These are phyloP conservation scores for Gymnodraco acuticeps DNA, from an alignment of 2,797 vertebrate species.

Conservation along the genomic window DNA sequence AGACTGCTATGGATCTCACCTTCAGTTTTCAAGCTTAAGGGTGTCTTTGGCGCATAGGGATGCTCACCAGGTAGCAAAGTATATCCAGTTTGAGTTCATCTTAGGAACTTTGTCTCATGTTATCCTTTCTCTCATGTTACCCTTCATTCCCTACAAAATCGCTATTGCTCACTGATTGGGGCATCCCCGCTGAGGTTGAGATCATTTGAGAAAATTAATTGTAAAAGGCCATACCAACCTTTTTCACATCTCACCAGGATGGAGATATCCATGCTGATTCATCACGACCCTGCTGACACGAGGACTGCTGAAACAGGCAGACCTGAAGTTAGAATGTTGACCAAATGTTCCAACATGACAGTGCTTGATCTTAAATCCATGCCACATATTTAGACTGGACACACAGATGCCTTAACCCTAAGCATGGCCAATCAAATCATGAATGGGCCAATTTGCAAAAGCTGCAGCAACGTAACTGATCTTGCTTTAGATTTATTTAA, in stretches of 20 bases:
- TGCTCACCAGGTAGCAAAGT: not conserved
- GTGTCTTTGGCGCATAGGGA: not conserved
- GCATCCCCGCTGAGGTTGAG: conserved; percentile 17
- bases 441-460: not conserved
- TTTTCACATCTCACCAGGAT: conserved; percentile 20
- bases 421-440: not conserved
- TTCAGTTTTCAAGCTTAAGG: not conserved
- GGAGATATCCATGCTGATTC: conserved; percentile 8
- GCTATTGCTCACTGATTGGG: not conserved
- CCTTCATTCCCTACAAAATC: not conserved
- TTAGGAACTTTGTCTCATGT: not conserved
- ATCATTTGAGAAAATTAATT: conserved; percentile 34
- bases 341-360: not conserved
- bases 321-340: not conserved
- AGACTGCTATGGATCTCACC: not conserved
- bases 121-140: not conserved
- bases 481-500: conserved; percentile 1
- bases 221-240: conserved; percentile 11
- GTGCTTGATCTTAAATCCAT: not conserved
- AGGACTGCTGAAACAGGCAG: not conserved
- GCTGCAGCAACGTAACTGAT: too few relatives aligned
- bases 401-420: not conserved
- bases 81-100: not conserved
- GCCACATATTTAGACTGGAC: not conserved
- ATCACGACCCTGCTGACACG: conserved; percentile 8